Evolutionary conservation across 2,797 vertebrate genomes (phyloP).

Genomic region (Notamacropus eugenii): DNA sequence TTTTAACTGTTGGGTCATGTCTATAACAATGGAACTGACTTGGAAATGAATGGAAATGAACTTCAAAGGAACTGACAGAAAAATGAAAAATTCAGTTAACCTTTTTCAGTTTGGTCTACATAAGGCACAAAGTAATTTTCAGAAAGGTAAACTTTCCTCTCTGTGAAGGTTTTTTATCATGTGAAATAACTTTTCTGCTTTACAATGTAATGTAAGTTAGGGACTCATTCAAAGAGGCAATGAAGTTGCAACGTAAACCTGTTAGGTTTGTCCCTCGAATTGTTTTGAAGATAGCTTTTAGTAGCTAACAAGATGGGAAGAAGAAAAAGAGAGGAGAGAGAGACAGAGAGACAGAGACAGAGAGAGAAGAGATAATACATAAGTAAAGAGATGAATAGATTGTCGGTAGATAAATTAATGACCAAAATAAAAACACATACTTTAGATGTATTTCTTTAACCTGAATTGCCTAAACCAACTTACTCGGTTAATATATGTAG

Average conservation of each 20-base stretch:
- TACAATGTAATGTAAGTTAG: slow-evolving; percentile 24
- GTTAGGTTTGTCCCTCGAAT: slow-evolving; percentile 22
- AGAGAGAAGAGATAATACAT: background rate
- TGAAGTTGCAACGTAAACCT: background rate
- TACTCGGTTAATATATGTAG: slow-evolving; percentile 30
- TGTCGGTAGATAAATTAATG: background rate
- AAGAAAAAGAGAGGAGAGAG: background rate
- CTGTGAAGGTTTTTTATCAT: slow-evolving; percentile 19
- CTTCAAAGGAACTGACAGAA: background rate
- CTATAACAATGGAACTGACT: background rate
- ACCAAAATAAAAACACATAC: background rate
- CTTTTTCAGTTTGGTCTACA: background rate
- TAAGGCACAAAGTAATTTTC: slow-evolving; percentile 11
- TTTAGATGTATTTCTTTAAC: background rate
- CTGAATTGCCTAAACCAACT: slow-evolving; percentile 28
- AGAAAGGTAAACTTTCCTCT: slow-evolving; percentile 8
- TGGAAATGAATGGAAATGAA: too few relatives aligned
- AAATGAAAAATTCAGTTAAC: slow-evolving; percentile 27
- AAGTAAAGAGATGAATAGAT: background rate
- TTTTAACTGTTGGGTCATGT: slow-evolving; percentile 42
- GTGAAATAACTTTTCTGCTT: slow-evolving; percentile 11
- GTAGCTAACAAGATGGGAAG: background rate
- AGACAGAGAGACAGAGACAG: background rate
- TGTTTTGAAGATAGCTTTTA: slow-evolving; percentile 38
- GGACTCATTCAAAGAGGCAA: slow-evolving; percentile 53